Evolutionary conservation across 2,797 vertebrate species (phyloP).

Genomic region (Nothura maculosa): DNA sequence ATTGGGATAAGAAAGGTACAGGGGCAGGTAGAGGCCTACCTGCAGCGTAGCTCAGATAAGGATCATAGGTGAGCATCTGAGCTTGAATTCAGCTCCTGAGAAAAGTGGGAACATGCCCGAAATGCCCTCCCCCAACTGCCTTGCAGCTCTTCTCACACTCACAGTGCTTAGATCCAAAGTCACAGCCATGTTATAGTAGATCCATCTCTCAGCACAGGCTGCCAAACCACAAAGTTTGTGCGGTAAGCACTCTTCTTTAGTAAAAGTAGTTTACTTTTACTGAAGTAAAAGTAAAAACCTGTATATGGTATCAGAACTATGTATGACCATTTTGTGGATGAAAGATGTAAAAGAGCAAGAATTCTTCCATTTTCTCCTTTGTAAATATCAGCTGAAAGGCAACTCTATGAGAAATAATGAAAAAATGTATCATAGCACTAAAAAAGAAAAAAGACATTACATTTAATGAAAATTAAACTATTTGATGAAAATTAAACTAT

Average conservation of each 20-base stretch:
- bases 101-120: rapidly evolving
- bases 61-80: not conserved
- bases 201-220: not conserved
- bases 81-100: not conserved
- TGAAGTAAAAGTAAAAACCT: not conserved
- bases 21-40: not conserved
- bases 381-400: not conserved
- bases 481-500: no score
- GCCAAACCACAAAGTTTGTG: not conserved
- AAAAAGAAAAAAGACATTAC: not conserved
- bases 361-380: not conserved
- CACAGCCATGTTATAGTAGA: not conserved
- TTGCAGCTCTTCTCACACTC: not conserved
- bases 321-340: not conserved
- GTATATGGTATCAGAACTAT: not conserved
- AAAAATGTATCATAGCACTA: not conserved
- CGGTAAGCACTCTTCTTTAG: not conserved
- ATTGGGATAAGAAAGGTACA: not conserved
- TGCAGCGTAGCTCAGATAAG: not conserved
- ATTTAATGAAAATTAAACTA: not conserved
- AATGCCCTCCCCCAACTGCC: rapidly evolving
- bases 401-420: not conserved
- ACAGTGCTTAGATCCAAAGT: not conserved
- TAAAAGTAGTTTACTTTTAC: no score
- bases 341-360: not conserved